phyloP scores from a whole-genome alignment of 2,797 vertebrate species.

The Schizopygopsis malacanthus region DNA sequence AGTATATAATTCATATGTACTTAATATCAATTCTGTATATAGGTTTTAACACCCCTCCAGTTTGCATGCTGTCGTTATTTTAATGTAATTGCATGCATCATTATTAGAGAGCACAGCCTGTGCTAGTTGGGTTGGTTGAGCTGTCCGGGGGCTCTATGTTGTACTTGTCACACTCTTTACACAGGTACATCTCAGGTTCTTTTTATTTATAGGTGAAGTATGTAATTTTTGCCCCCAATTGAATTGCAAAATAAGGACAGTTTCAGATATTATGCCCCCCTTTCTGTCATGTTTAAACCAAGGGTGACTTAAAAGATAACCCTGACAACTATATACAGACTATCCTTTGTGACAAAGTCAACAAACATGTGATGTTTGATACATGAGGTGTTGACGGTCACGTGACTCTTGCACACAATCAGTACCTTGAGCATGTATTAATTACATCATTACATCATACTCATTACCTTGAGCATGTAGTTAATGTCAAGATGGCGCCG shows the following conservation, averaged over 20 bases:
- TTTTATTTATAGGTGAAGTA: not conserved
- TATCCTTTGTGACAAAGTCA: constrained; percentile 50
- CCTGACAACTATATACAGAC: constrained; percentile 37
- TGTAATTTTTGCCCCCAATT: not conserved
- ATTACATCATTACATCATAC: no score
- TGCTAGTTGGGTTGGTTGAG: not conserved
- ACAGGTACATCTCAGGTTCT: not conserved
- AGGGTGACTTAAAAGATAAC: not conserved
- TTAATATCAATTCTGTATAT: not conserved
- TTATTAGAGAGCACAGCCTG: not conserved
- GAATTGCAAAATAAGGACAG: not conserved
- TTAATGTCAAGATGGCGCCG: no score
- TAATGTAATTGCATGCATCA: not conserved
- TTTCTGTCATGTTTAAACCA: not conserved
- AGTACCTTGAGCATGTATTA: constrained; percentile 68
- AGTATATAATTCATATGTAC: not conserved
- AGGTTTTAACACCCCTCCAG: not conserved
- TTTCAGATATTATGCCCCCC: not conserved
- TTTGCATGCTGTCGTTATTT: not conserved
- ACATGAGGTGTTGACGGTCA: constrained; percentile 57
- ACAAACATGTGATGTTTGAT: constrained; percentile 66
- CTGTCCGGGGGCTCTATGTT: not conserved
- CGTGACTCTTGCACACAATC: constrained; percentile 56
- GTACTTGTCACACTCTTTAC: not conserved
- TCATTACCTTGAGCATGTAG: no score